Evolutionary conservation across 2,888 invertebrate genomes (phyloP), one percentile per base, ranked within the genome.

Genomic region (Phanerotoma sp.): DNA sequence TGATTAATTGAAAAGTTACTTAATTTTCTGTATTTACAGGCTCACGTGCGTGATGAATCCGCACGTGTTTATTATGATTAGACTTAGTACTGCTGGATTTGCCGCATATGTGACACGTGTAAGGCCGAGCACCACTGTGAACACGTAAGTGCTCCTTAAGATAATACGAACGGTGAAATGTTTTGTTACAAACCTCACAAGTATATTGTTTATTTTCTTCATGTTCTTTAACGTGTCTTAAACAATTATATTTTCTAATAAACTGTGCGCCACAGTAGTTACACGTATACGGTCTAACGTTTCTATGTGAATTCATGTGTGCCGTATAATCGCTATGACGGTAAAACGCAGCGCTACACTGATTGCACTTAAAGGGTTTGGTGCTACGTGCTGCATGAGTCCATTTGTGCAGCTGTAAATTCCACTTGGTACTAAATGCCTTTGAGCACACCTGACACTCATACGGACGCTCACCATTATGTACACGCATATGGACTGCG

Each of bases 251-350:
- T 74, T 93, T 93, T 56, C 92, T 81, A 58, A 91, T 91, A 77
- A 93, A 93, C 78, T 91, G 89, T 58, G 91, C 89, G 37, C 93
- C 93, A 78, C 93, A 93, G 75, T 90, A 87, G 77, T 93, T 93
- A 77, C 93, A 93, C 1, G 92, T 92, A 78, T 87, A 93, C 2
- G 91, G 93, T 48, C 89, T 83, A 38, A 91, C 86, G 56, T 90
- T 87, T 62, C 88, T 87, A 79, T 93, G 92, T 30, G 92, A 85
- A 78, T 92, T 89, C 84, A 91, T 87, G 77, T 93, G 93, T 10
- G 91, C 87, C 33, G 87, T 82, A 75, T 88, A 89, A 72, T 92
- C 92, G 28, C 87, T 82, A 67, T 89, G 87, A 7, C 92, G 84
- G 54, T 92, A 86, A 78, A 93, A 93, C 15, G 93, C 93, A 54